These are phyloP conservation scores for Cephalopterus ornatus DNA, from an alignment of 2,113 vertebrate species.

Conservation along the genomic window DNA sequence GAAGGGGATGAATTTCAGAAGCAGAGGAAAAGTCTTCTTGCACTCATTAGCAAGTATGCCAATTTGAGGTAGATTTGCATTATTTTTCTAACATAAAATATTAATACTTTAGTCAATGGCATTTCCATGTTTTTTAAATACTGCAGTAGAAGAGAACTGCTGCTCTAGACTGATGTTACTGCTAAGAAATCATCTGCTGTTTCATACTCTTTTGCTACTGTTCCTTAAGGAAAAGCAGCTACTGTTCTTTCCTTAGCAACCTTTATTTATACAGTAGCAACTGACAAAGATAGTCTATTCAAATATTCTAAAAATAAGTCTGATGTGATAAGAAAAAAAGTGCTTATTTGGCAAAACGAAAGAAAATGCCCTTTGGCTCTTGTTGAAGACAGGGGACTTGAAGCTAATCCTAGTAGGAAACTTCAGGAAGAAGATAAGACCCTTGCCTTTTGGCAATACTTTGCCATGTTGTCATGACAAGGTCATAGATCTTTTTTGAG, in stretches of 20 bases:
- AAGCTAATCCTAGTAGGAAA: not conserved
- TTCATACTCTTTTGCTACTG: not conserved
- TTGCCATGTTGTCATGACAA: not conserved
- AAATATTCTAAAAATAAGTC: slow-evolving; percentile 44
- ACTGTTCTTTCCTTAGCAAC: slow-evolving; percentile 38
- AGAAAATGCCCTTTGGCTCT: not conserved
- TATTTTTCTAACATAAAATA: not conserved
- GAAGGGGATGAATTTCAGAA: not conserved
- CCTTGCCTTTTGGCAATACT: not conserved
- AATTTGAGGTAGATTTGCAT: not conserved
- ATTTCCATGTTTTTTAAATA: not conserved
- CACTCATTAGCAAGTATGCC: not conserved
- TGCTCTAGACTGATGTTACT: slow-evolving; percentile 13
- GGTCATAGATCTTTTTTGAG: not conserved
- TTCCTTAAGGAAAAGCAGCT: slow-evolving; percentile 37
- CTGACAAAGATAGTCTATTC: slow-evolving; percentile 28
- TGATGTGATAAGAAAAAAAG: not conserved
- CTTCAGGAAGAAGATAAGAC: not conserved
- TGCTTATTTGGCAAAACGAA: slow-evolving; percentile 17
- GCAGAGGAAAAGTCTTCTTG: not conserved
- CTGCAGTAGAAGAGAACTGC: not conserved
- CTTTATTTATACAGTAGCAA: slow-evolving; percentile 14
- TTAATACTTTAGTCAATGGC: not conserved
- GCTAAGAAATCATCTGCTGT: slow-evolving; percentile 17
- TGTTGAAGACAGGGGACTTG: not conserved